Evolutionary conservation across 2,888 invertebrate species (phyloP).

Genomic region (Carabus problematicus): DNA sequence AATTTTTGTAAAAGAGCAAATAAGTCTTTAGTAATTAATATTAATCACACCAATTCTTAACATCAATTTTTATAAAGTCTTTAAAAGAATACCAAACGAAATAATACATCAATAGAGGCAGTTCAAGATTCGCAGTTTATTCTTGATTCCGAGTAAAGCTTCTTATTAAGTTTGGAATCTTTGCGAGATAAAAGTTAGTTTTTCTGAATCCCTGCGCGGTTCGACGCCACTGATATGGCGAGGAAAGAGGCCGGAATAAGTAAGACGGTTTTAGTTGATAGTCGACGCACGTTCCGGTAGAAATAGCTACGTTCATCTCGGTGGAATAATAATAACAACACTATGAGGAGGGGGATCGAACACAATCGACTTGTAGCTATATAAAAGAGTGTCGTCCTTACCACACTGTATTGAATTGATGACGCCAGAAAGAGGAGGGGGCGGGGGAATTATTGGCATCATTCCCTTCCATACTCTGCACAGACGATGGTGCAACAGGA

Average conservation of each 20-base stretch:
- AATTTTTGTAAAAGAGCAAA: too few species aligned
- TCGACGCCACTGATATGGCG: too few species aligned
- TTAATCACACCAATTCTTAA: too few species aligned
- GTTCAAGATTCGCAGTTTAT: too few species aligned
- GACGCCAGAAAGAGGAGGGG: not conserved
- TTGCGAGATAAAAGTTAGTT: too few species aligned
- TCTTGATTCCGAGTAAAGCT: too few species aligned
- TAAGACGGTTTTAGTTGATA: slow-evolving; percentile 5
- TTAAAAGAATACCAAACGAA: too few species aligned
- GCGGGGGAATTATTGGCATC: not conserved
- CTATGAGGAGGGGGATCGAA: slow-evolving; percentile 6
- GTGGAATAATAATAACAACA: slow-evolving; percentile 37
- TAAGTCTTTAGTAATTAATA: too few species aligned
- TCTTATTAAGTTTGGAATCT: too few species aligned
- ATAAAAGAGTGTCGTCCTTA: not conserved
- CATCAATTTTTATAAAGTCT: too few species aligned
- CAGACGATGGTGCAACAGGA: slow-evolving; percentile 13
- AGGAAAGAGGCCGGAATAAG: not conserved
- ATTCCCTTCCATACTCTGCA: not conserved
- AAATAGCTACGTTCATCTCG: slow-evolving; percentile 29
- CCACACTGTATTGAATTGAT: not conserved
- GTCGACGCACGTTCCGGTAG: slow-evolving; percentile 30
- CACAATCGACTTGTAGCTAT: not conserved
- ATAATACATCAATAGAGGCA: too few species aligned
- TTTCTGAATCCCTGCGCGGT: too few species aligned